Base-by-base conservation (phyloP, 1,140 invertebrate genomes). In the Manduca sexta region DNA sequence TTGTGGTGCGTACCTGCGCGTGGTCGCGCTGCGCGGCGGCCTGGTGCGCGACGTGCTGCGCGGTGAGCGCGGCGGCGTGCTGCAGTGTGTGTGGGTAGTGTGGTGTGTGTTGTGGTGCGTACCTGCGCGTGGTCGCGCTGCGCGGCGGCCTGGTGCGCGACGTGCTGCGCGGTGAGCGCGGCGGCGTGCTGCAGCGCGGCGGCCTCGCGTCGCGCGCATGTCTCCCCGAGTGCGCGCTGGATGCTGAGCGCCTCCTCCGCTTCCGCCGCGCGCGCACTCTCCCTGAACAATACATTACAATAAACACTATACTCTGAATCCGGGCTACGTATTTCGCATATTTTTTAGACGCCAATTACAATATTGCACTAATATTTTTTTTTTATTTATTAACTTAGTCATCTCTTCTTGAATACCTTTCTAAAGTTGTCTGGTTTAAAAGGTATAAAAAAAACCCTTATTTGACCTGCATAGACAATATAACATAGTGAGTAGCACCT, bases 121-220 rank as follows among this genome's bases (percentile, higher is more conserved):
- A 74, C 72, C 60, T 56, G 56, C 11, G 52, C 68, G 13, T 62
- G 56, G 33, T 58, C 34, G 7, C 50, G 43, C 1, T 48, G 21
- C 4, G 56, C 56, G 30, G 38, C 29, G 8, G 67, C 68, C 3
- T 58, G 43, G 30, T 55, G 31, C 26, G 62, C 64, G 11, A 79
- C 74, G 46, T 83, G 74, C 15, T 51, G 46, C n/a, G 69, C 69
- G 16, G 79, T 83, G 48, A 81, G 64, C 1, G 43, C 29, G 12
- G 79, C 76, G n/a, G 76, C 71, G 61, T 83, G 76, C 45, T 79
- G 60, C 0, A 83, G 57, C n/a, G 79, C 79, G 33, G 53, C 61
- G 1, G 79, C 76, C 64, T 80, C 79, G 2, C 79, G 55, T 1
- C 69, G 48, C 2, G 57, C 64, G 62, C 78, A 78, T 0, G 75